Conservation (phyloP, 2,888 invertebrate species). For the Catocala sponsa region DNA sequence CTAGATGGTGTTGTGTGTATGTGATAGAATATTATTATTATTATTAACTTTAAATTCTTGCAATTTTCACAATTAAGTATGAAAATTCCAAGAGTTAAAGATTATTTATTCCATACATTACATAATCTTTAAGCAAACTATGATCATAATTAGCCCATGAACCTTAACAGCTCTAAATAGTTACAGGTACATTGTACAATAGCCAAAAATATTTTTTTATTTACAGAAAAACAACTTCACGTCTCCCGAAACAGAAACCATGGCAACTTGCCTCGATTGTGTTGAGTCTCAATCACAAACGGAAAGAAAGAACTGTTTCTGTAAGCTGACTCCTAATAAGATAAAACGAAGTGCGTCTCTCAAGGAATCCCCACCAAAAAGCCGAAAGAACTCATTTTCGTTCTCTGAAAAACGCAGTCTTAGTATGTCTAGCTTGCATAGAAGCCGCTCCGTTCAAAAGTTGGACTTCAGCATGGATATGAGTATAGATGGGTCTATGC, state of each 20-base stretch:
- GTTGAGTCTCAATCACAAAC: conserved; percentile 59
- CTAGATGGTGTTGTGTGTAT: no score
- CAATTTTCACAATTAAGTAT: no score
- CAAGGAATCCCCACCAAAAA: conserved; percentile 75
- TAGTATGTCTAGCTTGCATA: conserved; percentile 77
- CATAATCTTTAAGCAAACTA: no score
- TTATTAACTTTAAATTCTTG: no score
- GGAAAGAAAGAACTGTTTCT: conserved; percentile 70
- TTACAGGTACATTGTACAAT: not conserved
- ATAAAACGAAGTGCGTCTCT: conserved; percentile 75
- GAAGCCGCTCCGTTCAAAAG: conserved; percentile 84
- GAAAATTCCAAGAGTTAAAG: no score
- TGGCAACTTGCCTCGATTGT: conserved; percentile 78
- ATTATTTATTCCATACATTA: no score
- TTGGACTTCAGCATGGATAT: conserved; percentile 86
- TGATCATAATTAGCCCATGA: no score
- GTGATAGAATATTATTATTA: no score
- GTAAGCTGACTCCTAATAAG: conserved; percentile 73
- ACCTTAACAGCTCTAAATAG: no score
- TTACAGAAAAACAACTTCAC: conserved; percentile 80
- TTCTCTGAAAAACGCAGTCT: conserved; percentile 77
- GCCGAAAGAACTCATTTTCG: conserved; percentile 65
- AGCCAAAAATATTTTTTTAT: conserved; percentile 17
- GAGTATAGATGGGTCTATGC: conserved; percentile 83
- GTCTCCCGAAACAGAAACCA: conserved; percentile 78